These are phyloP conservation scores for Ondatra zibethicus DNA, from an alignment of 2,113 vertebrate species.

Conservation along the genomic window DNA sequence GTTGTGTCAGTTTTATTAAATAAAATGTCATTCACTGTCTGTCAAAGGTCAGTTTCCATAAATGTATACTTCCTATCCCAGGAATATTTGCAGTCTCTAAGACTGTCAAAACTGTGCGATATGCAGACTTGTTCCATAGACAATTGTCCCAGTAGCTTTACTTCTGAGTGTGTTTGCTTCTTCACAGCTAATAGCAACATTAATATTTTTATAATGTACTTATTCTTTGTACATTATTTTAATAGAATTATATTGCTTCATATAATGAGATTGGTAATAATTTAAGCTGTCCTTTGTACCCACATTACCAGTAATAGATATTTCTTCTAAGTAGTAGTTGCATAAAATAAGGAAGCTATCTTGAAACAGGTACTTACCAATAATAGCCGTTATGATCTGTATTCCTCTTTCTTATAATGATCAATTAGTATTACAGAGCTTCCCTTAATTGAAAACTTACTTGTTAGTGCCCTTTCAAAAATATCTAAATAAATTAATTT, in stretches of 20 bases:
- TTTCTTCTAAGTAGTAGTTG: neutral
- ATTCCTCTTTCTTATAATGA: neutral
- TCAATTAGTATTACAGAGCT: neutral
- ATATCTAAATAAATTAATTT: neutral
- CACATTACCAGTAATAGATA: neutral
- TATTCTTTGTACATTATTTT: neutral
- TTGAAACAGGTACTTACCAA: neutral
- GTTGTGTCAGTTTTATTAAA: neutral
- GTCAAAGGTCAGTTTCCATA: neutral
- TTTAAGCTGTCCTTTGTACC: neutral
- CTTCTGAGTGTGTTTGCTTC: neutral
- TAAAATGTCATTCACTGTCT: neutral
- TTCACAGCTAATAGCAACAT: neutral
- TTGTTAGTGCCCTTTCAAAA: neutral
- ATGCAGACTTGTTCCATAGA: neutral
- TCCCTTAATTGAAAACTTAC: neutral
- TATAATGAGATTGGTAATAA: neutral
- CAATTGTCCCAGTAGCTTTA: neutral
- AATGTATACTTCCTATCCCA: neutral
- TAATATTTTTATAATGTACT: conserved; percentile 28
- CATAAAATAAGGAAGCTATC: neutral
- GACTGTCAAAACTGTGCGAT: neutral
- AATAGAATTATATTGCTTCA: neutral
- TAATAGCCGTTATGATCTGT: neutral
- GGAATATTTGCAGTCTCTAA: neutral